Percentiles rank a stretch among this genome's conserved stretches.
Evolutionary conservation across 2,797 vertebrate genomes (phyloP).

Genomic region (Telmatherina bonti): DNA sequence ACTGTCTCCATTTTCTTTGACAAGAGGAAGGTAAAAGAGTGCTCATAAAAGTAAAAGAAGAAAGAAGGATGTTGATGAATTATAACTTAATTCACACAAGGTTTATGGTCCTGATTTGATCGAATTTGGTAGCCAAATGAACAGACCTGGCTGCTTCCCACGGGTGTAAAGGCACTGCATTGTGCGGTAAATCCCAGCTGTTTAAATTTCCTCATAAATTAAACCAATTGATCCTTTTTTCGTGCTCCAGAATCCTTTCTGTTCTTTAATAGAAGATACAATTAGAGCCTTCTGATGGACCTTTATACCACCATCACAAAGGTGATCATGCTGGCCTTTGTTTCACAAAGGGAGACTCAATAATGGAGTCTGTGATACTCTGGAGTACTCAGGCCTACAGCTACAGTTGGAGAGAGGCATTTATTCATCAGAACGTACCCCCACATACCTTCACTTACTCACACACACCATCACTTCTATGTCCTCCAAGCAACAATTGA

Average conservation of each 20-base stretch:
- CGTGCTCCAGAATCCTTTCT: slow-evolving; percentile 1
- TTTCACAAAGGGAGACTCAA: slow-evolving; percentile 44
- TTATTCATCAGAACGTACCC: slow-evolving; percentile 68
- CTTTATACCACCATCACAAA: slow-evolving; percentile 28
- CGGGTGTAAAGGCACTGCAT: slow-evolving; percentile 1
- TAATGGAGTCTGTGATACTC: slow-evolving; percentile 26
- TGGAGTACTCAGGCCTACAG: slow-evolving; percentile 31
- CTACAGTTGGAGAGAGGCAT: slow-evolving; percentile 37
- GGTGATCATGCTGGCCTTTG: slow-evolving; percentile 40
- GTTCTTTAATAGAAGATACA: slow-evolving; percentile 32
- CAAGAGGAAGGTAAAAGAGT: slow-evolving; percentile 25
- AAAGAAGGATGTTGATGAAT: slow-evolving; percentile 5
- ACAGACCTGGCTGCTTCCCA: not conserved
- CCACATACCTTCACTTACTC: slow-evolving; percentile 35
- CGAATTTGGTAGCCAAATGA: not conserved
- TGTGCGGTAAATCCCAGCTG: not conserved
- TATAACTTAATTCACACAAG: slow-evolving; percentile 5
- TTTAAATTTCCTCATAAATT: not conserved
- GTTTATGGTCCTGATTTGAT: slow-evolving; percentile 1
- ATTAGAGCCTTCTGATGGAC: slow-evolving; percentile 44
- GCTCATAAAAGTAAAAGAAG: not conserved
- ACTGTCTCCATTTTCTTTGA: slow-evolving; percentile 43
- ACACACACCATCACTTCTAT: slow-evolving; percentile 60
- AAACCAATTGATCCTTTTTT: slow-evolving; percentile 4
- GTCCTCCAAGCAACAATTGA: slow-evolving; percentile 66